A percentile compares a stretch with the other conserved stretches of the same genome.
Conservation (phyloP, 2,888 invertebrate genomes). For the Camptogramma bilineatum region DNA sequence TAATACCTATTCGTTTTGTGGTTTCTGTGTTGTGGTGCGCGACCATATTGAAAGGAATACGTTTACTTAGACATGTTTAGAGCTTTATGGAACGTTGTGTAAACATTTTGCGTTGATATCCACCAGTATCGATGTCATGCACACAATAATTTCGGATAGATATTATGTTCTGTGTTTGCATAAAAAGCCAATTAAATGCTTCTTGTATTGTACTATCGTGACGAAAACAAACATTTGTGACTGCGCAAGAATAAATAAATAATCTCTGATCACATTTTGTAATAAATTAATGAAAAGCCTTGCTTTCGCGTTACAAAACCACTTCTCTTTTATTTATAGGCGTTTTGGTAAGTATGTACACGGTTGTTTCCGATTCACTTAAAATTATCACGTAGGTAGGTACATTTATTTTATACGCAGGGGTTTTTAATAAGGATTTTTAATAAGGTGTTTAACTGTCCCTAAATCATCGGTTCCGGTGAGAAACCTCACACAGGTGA, state of each 20-base stretch:
- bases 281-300: constrained; percentile 49
- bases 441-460: too few species aligned
- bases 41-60: too few species aligned
- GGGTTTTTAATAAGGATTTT: too few species aligned
- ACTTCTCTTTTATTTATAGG: constrained; percentile 27
- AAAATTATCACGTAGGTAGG: too few species aligned
- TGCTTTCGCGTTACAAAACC: constrained; percentile 49
- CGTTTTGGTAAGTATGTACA: constrained; percentile 6
- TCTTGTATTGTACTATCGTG: constrained; percentile 43
- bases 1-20: neutral
- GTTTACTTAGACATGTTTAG: too few species aligned
- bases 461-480: too few species aligned
- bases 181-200: constrained; percentile 43
- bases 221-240: constrained; percentile 40
- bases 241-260: constrained; percentile 50
- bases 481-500: too few species aligned
- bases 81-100: neutral
- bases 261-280: constrained; percentile 47
- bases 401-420: too few species aligned
- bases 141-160: constrained; percentile 22
- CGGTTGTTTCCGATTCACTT: constrained; percentile 8
- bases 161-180: constrained; percentile 38
- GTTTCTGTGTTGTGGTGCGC: neutral
- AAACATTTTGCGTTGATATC: neutral
- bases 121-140: constrained; percentile 21